These are phyloP conservation scores for Desmodus rotundus DNA, from an alignment of 2,113 vertebrate genomes.

Conservation along the genomic window DNA sequence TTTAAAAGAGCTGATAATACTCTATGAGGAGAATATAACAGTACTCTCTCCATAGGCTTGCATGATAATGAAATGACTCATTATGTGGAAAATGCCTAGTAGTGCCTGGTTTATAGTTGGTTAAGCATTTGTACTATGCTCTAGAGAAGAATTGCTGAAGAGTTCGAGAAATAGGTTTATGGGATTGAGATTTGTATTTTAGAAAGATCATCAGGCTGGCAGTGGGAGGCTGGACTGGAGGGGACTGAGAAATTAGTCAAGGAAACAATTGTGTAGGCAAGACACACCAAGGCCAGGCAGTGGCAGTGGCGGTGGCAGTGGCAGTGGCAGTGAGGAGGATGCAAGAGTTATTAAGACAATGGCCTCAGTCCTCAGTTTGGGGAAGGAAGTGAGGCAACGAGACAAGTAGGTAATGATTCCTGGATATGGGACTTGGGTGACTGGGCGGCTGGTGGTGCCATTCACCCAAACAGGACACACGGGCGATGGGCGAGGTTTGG, in stretches of 20 bases:
- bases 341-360: not conserved
- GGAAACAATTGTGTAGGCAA: not conserved
- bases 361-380: not conserved
- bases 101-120: not conserved
- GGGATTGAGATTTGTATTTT: not conserved
- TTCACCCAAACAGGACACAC: not conserved
- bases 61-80: not conserved
- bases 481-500: not conserved
- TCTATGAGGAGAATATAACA: not conserved
- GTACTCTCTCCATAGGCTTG: not conserved
- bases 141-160: not conserved
- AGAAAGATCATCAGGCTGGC: not conserved
- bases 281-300: not conserved
- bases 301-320: accelerated
- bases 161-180: not conserved
- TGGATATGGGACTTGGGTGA: too few species aligned
- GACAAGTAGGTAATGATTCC: not conserved
- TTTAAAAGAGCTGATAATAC: not conserved
- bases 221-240: not conserved
- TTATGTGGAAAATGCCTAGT: not conserved
- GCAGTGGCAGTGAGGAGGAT: too few species aligned
- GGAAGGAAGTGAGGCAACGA: not conserved
- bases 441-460: not conserved
- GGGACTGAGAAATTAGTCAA: not conserved
- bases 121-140: not conserved